These are phyloP conservation scores for Neoarius graeffei DNA, from an alignment of 2,113 vertebrate species.

Conservation along the genomic window DNA sequence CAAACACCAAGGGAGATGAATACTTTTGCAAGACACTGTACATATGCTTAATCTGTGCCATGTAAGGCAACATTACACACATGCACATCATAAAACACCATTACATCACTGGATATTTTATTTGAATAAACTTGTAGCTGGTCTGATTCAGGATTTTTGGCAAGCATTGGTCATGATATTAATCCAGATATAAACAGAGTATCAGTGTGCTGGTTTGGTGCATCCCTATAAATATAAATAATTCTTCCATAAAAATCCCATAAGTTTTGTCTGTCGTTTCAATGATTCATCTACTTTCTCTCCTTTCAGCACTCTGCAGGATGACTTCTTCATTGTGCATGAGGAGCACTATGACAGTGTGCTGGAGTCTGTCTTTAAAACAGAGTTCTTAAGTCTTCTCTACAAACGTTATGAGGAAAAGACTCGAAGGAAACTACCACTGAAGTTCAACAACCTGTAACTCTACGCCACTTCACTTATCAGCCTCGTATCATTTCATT, in stretches of 20 bases:
- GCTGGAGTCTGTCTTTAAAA: slow-evolving; percentile 80
- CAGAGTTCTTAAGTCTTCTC: slow-evolving; percentile 80
- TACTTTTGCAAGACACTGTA: no score
- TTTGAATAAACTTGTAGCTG: background rate
- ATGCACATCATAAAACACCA: background rate
- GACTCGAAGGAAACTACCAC: slow-evolving; percentile 66
- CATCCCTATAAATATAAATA: background rate
- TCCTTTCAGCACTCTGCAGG: slow-evolving; percentile 73
- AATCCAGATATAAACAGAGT: background rate
- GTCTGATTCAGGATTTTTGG: background rate
- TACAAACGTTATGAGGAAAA: slow-evolving; percentile 77
- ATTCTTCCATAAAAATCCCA: background rate
- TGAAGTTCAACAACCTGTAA: slow-evolving; percentile 83
- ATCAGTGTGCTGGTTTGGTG: slow-evolving; percentile 1
- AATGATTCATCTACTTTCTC: background rate
- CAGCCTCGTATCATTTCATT: background rate
- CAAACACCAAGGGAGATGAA: no score
- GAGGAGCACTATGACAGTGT: slow-evolving; percentile 81
- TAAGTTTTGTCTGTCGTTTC: background rate
- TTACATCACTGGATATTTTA: background rate
- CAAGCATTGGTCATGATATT: background rate
- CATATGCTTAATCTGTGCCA: background rate
- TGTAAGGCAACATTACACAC: background rate
- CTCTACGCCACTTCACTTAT: background rate
- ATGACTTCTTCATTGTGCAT: slow-evolving; percentile 80